Base-by-base conservation (phyloP, 2,888 invertebrate genomes). In the Diaphora mendica region DNA sequence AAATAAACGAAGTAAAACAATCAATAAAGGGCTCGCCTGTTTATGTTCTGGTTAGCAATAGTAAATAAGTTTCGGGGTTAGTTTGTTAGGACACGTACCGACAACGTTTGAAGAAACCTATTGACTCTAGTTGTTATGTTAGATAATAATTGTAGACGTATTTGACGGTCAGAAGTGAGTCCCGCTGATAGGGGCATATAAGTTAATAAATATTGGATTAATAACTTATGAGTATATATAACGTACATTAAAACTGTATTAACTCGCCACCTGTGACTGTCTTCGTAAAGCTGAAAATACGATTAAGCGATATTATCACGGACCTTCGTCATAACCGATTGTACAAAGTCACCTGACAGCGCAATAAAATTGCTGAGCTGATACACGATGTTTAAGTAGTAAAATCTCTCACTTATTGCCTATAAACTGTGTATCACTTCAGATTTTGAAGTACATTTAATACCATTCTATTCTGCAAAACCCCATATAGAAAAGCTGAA, bases 361-460 rank as follows among this genome's bases (percentile, higher is more conserved):
- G 51, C n/a, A 55, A 55, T 55, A 55, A 55, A 55, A 55, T 55
- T 55, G n/a, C 51, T n/a, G n/a, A n/a, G 23, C 15, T 30, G 26
- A 30, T 62, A 62, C 62, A 62, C 30, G 62, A 62, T 62, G 62
- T 62, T 62, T 26, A 62, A 62, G 62, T 62, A 17, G 62, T 62
- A 62, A 30, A 62, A 30, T 62, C 7, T 17, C 17, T 30, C 30
- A 30, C 30, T 30, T 26, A 55, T 59, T 26, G 8, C 62, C 26
- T 17, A 62, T 62, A 62, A n/a, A n/a, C n/a, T n/a, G n/a, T n/a
- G n/a, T n/a, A n/a, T n/a, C n/a, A n/a, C n/a, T n/a, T n/a, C 7
- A 30, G 30, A 62, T 62, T 62, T 30, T 7, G 62, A 30, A 30
- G 2, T 30, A 17, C 7, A 30, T 62, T 62, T 62, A 13, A 62